Percentiles rank a stretch among this genome's conserved stretches.
Evolutionary conservation across 2,888 invertebrate genomes (phyloP).

Genomic region (Deilephila porcellus): DNA sequence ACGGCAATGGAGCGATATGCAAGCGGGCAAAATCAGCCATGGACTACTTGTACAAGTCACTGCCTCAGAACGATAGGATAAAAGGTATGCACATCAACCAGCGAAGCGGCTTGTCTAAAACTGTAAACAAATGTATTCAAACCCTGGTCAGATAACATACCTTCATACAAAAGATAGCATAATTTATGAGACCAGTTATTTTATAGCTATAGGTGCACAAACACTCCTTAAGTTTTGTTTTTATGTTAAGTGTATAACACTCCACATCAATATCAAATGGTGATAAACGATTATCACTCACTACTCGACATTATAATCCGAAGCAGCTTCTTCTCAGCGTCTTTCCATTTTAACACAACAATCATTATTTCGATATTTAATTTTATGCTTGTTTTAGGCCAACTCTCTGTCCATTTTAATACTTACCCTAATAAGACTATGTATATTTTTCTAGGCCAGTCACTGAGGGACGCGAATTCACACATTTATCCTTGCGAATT

Average conservation of each 20-base stretch:
- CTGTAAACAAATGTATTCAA: not conserved
- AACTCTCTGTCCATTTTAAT: too few species aligned
- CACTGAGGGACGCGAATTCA: conserved; percentile 80
- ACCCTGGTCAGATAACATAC: not conserved
- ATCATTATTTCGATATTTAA: too few species aligned
- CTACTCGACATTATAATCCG: not conserved
- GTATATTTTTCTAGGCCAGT: conserved; percentile 68
- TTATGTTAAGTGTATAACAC: too few species aligned
- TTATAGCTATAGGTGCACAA: too few species aligned
- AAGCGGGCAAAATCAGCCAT: conserved; percentile 77
- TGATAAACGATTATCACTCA: too few species aligned
- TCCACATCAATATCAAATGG: too few species aligned
- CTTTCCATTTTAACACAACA: conserved; percentile 31
- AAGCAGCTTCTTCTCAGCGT: not conserved
- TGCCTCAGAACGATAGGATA: conserved; percentile 75
- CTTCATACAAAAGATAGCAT: too few species aligned
- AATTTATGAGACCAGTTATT: too few species aligned
- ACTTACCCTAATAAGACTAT: too few species aligned
- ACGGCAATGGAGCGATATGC: conserved; percentile 71
- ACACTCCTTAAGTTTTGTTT: too few species aligned
- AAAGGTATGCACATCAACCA: conserved; percentile 63
- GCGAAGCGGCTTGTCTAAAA: too few species aligned
- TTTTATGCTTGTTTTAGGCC: conserved; percentile 44
- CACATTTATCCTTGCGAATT: conserved; percentile 82
- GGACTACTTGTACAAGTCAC: conserved; percentile 81